Percentiles rank a stretch among this genome's conserved stretches.
Evolutionary conservation across 2,888 invertebrate species (phyloP).

Genomic region (Latrodectus hesperus): DNA sequence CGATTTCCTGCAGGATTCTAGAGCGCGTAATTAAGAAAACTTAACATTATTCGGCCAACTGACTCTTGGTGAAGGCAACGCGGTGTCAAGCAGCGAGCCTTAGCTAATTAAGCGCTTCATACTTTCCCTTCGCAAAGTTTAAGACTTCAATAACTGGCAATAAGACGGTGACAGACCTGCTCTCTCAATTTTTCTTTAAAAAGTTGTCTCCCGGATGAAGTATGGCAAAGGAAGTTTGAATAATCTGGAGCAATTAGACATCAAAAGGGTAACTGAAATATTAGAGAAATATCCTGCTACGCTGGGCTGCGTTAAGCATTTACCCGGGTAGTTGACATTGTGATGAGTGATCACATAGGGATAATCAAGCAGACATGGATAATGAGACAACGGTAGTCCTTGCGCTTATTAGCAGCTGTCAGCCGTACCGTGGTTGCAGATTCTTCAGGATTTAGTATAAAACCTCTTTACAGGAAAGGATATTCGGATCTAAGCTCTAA

Average conservation of each 20-base stretch:
- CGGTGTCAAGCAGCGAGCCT: slow-evolving; percentile 32
- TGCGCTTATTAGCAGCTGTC: slow-evolving; percentile 7
- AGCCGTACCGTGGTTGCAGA: no score
- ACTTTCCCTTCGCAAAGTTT: slow-evolving; percentile 26
- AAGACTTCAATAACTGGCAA: slow-evolving; percentile 17
- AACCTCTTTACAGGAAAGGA: no score
- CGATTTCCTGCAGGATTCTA: neutral
- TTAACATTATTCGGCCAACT: slow-evolving; percentile 13
- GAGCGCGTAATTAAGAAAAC: slow-evolving; percentile 51
- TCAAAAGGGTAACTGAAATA: slow-evolving; percentile 33
- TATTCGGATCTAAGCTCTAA: no score
- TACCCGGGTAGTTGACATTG: slow-evolving; percentile 13
- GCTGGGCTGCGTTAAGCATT: slow-evolving; percentile 41
- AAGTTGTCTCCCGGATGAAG: slow-evolving; percentile 35
- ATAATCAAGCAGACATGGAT: slow-evolving; percentile 21
- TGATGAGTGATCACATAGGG: slow-evolving; percentile 32
- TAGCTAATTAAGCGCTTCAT: slow-evolving; percentile 45
- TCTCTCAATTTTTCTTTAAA: slow-evolving; percentile 42
- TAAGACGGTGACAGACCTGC: slow-evolving; percentile 18
- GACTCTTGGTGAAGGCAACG: neutral
- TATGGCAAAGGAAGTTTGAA: slow-evolving; percentile 10
- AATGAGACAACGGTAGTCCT: slow-evolving; percentile 9
- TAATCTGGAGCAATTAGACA: slow-evolving; percentile 54
- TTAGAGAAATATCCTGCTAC: slow-evolving; percentile 16
- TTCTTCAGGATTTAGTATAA: no score